A percentile compares a stretch with the other conserved stretches of the same genome.
Conservation (phyloP, 1,140 invertebrate genomes). For the Drosophila kohkoa region DNA sequence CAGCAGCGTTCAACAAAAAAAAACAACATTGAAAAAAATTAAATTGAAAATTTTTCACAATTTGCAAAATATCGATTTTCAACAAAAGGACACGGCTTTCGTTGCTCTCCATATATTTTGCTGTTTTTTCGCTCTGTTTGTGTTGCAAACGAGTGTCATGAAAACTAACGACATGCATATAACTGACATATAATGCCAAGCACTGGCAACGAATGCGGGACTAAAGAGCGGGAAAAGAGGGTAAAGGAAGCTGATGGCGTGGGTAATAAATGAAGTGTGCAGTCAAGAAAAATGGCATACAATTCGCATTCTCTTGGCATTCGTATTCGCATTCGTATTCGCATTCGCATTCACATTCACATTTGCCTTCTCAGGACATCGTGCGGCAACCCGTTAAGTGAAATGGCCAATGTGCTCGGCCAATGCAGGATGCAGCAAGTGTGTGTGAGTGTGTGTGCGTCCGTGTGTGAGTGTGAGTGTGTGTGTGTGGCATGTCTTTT, state of each 20-base stretch:
- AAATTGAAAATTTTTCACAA: constrained; percentile 30
- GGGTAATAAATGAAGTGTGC: constrained; percentile 79
- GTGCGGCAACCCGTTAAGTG: constrained; percentile 12
- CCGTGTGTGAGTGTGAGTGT: too few species aligned
- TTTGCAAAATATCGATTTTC: constrained; percentile 66
- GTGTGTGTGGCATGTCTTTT: background rate
- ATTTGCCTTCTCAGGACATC: background rate
- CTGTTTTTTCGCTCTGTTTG: constrained; percentile 3
- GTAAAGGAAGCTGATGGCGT: background rate
- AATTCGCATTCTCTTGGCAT: constrained; percentile 37
- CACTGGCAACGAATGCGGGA: background rate
- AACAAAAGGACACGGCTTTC: constrained; percentile 50
- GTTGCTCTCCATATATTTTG: background rate
- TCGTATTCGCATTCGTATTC: constrained; percentile 20
- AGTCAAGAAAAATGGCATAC: constrained; percentile 72
- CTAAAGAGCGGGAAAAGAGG: background rate
- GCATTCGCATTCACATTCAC: constrained; percentile 1
- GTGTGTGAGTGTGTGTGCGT: background rate
- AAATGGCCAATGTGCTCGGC: constrained; percentile 15
- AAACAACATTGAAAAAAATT: background rate
- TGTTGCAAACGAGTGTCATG: constrained; percentile 61
- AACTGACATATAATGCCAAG: constrained; percentile 72
- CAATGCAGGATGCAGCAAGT: background rate
- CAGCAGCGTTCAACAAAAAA: constrained; percentile 46
- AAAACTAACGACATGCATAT: constrained; percentile 81